Evolutionary conservation across 2,797 vertebrate genomes (phyloP), one percentile per base, ranked within the genome.

Genomic region (Leuciscus waleckii): DNA sequence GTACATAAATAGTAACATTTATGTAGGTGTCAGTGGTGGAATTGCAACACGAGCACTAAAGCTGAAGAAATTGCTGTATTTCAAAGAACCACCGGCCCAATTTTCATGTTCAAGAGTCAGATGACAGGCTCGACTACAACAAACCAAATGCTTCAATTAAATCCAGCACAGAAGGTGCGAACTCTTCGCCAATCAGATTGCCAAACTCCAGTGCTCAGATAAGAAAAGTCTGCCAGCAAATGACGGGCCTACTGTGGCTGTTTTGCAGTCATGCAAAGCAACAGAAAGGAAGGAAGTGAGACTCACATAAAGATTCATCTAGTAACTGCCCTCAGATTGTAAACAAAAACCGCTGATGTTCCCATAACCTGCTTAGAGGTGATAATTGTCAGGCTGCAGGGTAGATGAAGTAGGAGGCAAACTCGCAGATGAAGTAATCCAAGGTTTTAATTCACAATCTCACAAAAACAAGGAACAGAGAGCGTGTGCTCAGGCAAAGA

Each of bases 211-310:
- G n/a, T 4, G 26, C 67, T 84, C 5, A 67, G n/a, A 74, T 69
- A 41, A 74, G 41, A 7, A 68, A 80, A 73, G 69, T 71, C 63
- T 85, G 79, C 80, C 68, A 74, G 35, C 69, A 65, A 73, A 56
- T 76, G 51, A 73, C 71, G 43, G 43, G 76, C 78, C 49, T 61
- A 65, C 77, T 81, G 54, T 79, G 51, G 43, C 79, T 85, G 65
- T 63, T 80, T 58, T 89, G 79, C 76, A 86, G 68, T 61, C 54
- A 85, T 61, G 69, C 78, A 79, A 67, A 63, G 39, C 83, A 29
- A 77, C 82, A 75, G 39, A 86, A 78, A 87, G 86, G 87, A 90
- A 87, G 88, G 80, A 90, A 85, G 63, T 65, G 51, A 58, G 13
- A 35, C 74, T 84, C 35, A 78, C 83, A 76, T 85, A 63, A 68